Percentiles rank a stretch among this genome's conserved stretches.
Conservation (phyloP, 2,888 invertebrate species). For the Alviniconcha strummeri region DNA sequence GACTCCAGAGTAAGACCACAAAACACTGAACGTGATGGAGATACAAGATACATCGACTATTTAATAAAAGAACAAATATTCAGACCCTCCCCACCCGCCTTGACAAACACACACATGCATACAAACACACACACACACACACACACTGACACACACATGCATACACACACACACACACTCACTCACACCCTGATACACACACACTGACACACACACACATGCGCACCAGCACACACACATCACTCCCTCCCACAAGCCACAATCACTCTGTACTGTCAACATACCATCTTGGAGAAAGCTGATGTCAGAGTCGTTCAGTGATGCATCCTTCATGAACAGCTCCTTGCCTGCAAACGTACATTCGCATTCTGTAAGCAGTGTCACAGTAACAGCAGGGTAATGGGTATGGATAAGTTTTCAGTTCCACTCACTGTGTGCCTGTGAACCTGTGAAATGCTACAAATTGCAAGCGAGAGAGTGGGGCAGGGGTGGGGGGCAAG, state of each 20-base stretch:
- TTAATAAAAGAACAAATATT: no score
- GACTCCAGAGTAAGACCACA: no score
- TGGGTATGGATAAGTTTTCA: no score
- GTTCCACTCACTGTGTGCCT: no score
- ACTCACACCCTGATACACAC: background rate
- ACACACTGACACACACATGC: background rate
- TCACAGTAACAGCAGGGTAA: no score
- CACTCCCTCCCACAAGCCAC: no score
- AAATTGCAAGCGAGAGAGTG: background rate
- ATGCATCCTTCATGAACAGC: constrained; percentile 93
- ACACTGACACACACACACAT: background rate
- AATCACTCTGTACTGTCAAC: background rate
- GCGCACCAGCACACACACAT: background rate
- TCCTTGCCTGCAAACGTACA: constrained; percentile 81
- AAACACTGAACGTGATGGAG: no score
- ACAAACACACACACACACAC: constrained; percentile 7
- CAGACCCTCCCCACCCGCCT: no score
- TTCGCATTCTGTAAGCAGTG: no score
- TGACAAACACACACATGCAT: background rate
- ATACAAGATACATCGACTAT: no score
- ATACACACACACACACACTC: background rate
- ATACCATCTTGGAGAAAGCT: constrained; percentile 90
- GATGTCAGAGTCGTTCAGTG: constrained; percentile 96
- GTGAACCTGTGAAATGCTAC: no score
- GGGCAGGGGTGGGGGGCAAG: background rate